These are phyloP conservation scores for Mimumesa dahlbomi DNA, from an alignment of 2,888 invertebrate genomes.

Conservation along the genomic window DNA sequence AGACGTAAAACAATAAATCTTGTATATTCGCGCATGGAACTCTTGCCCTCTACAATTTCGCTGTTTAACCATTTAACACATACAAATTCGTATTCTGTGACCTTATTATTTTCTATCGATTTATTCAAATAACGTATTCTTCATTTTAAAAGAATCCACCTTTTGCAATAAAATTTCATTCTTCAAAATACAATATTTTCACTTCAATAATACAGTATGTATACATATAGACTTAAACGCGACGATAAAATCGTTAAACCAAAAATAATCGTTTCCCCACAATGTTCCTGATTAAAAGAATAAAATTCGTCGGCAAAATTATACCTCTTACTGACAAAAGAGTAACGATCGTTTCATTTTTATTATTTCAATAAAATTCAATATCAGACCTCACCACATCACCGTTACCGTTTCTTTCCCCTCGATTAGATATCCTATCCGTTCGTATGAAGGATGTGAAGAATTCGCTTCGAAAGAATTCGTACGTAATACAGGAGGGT, in stretches of 20 bases:
- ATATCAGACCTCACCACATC: constrained; percentile 4
- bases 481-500: constrained; percentile 38
- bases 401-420: constrained; percentile 18
- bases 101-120: no score
- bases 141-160: no score
- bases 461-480: constrained; percentile 47
- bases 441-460: constrained; percentile 27
- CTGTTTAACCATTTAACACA: not conserved
- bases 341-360: not conserved
- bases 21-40: not conserved
- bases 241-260: no score
- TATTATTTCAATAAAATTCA: not conserved
- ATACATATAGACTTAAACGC: no score
- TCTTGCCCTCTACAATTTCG: not conserved
- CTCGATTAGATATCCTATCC: constrained; percentile 32
- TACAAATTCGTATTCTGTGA: not conserved
- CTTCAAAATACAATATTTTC: no score
- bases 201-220: no score
- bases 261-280: not conserved
- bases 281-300: not conserved
- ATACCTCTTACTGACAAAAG: not conserved
- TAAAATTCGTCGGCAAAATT: not conserved
- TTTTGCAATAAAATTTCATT: no score
- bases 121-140: no score
- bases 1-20: constrained; percentile 15